Evolutionary conservation across 2,797 vertebrate species (phyloP).

Genomic region (Diplodus sargus): DNA sequence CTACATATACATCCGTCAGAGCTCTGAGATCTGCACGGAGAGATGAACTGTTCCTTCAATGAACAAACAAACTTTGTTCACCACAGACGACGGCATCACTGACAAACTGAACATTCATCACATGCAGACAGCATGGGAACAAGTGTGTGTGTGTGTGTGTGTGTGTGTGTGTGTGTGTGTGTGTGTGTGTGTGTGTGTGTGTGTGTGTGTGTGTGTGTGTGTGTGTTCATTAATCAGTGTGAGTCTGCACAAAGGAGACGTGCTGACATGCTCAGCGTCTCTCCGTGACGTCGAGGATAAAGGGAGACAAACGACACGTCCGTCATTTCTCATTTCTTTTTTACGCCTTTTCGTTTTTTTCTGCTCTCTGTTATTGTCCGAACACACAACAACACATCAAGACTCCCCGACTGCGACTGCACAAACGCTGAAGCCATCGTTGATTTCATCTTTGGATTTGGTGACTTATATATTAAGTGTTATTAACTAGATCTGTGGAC

Average conservation of each 20-base stretch:
- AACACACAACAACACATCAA: neutral
- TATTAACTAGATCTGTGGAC: too few species aligned
- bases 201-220: constrained; percentile 8
- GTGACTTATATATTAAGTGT: neutral
- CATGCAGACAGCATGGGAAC: constrained; percentile 49
- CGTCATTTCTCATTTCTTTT: constrained; percentile 53
- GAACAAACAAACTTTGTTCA: neutral
- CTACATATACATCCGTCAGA: too few species aligned
- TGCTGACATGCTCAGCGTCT: neutral
- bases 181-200: constrained; percentile 23
- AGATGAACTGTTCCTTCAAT: neutral
- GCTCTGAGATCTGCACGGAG: neutral
- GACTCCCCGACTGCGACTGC: neutral
- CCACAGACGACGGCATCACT: neutral
- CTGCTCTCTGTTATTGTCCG: neutral
- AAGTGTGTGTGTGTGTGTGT: constrained; percentile 24
- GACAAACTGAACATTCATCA: constrained; percentile 50
- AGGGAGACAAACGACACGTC: constrained; percentile 72
- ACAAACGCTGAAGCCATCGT: neutral
- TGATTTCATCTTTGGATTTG: neutral
- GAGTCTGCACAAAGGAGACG: neutral
- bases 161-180: constrained; percentile 13
- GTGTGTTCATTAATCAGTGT: constrained; percentile 33
- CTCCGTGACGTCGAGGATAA: constrained; percentile 49
- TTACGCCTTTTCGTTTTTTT: neutral